Evolutionary conservation across 2,113 vertebrate species (phyloP), one percentile per base, ranked within the genome.

Genomic region (Aplodontia rufa): DNA sequence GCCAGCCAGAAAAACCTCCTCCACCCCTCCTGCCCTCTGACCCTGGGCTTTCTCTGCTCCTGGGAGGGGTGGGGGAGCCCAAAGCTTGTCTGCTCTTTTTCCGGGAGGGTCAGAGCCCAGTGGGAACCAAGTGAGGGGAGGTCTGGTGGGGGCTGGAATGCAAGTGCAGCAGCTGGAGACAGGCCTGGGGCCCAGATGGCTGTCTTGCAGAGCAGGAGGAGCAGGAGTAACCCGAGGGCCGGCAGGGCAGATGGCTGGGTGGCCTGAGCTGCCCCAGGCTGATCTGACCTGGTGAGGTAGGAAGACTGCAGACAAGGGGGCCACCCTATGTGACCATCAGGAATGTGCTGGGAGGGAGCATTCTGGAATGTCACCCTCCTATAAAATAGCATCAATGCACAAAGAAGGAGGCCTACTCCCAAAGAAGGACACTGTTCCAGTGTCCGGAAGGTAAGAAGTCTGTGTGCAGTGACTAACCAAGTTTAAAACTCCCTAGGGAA

Each of bases 331-430:
- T 51, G 94, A 76, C 66, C 68, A 42, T 35, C 76, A 93, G 93
- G 96, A 97, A 94, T 96, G 91, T 37, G 51, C 64, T 37, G 60
- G 84, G 81, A 95, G 92, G 81, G 74, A 89, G 32, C 30, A 35
- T 82, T 71, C 85, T 86, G 91, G 88, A 93, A 93, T 83, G 87
- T 64, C 13, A 60, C 19, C 62, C 62, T 90, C 68, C 75, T 81
- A 3, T 49, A 49, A 58, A 94, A 64, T 35, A 64, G 78, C 71
- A 47, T 19, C 4, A 4, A 85, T 42, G 24, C 71, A 45, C 28
- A 22, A 40, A 64, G 47, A 32, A 72, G 94, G 86, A 76, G 49
- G 68, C 95, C 72, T 14, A 7, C 32, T 66, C 85, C 55, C 19
- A 42, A 76, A 60, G 58, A 78, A 58, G n/a, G n/a, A n/a, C n/a